These are phyloP conservation scores for Corvus moneduloides DNA, from an alignment of 2,113 vertebrate species.

Conservation along the genomic window DNA sequence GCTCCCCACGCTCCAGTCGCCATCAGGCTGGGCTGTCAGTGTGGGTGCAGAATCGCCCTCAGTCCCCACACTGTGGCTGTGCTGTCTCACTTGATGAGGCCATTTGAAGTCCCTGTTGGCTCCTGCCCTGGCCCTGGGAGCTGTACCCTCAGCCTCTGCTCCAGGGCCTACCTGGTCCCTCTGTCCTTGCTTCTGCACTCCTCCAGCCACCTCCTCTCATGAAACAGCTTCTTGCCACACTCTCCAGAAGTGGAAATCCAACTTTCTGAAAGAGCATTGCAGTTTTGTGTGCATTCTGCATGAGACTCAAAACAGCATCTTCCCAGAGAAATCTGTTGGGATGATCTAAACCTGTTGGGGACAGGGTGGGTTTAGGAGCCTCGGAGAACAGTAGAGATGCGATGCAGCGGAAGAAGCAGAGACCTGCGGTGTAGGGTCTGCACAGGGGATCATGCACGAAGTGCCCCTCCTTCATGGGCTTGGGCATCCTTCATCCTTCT, in stretches of 20 bases:
- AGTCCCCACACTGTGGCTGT: accelerated
- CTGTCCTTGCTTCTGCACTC: background rate
- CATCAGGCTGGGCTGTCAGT: accelerated
- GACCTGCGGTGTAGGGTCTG: accelerated
- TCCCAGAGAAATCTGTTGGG: background rate
- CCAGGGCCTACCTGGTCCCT: accelerated
- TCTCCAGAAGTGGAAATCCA: background rate
- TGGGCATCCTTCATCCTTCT: background rate
- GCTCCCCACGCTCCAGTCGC: accelerated
- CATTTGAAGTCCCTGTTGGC: background rate
- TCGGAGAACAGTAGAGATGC: accelerated
- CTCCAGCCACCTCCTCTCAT: accelerated
- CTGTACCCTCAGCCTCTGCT: background rate
- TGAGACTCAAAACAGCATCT: background rate
- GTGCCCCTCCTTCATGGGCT: accelerated
- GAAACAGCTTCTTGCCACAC: accelerated
- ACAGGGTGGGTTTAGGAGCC: background rate
- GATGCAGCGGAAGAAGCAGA: accelerated
- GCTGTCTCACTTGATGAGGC: background rate
- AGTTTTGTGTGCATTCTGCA: background rate
- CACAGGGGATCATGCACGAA: accelerated
- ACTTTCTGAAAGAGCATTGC: accelerated
- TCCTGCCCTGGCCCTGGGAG: background rate
- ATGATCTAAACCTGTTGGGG: accelerated
- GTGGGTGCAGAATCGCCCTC: background rate